A percentile compares a stretch with the other conserved stretches of the same genome.
Conservation (phyloP, 2,888 invertebrate species). For the Euspilapteryx auroguttella region DNA sequence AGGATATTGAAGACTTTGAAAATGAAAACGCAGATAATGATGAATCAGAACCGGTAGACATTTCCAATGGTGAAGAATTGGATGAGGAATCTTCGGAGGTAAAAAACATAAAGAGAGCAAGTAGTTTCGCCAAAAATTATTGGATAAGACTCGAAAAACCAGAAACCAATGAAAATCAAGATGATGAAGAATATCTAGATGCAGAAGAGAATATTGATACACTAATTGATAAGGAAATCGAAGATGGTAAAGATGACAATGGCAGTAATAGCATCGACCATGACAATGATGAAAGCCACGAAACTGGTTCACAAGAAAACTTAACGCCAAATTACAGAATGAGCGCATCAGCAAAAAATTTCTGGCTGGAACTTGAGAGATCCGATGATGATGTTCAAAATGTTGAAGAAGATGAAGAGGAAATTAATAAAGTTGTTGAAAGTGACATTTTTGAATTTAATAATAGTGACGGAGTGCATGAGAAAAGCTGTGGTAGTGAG, state of each 20-base stretch:
- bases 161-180: not conserved
- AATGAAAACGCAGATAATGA: too few species aligned
- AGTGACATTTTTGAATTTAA: too few species aligned
- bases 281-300: not conserved
- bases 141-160: too few species aligned
- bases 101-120: too few species aligned
- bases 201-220: not conserved
- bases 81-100: too few species aligned
- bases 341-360: not conserved
- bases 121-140: too few species aligned
- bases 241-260: too few species aligned
- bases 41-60: too few species aligned
- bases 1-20: too few species aligned
- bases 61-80: too few species aligned
- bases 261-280: too few species aligned
- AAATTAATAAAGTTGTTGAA: not conserved
- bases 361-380: not conserved
- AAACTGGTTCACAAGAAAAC: not conserved
- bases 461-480: not conserved
- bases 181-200: not conserved
- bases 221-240: not conserved
- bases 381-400: not conserved
- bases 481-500: not conserved
- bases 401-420: not conserved
- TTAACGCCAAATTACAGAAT: not conserved